Evolutionary conservation across 2,888 invertebrate species (phyloP).

Genomic region (Teleogryllus oceanicus): DNA sequence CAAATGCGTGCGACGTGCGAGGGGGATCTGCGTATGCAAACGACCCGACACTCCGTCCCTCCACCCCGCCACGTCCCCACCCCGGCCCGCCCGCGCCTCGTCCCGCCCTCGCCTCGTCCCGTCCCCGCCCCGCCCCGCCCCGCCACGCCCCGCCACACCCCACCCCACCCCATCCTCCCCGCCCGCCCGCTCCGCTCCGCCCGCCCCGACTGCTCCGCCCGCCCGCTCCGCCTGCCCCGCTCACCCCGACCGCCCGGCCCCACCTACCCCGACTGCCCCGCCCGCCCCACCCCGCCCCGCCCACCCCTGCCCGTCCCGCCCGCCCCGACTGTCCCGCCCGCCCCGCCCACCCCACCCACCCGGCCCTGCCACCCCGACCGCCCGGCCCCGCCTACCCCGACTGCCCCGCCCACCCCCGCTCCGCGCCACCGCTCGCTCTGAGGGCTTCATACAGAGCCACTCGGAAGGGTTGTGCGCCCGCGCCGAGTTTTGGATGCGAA

Average conservation of each 20-base stretch:
- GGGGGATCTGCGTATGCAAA: not conserved
- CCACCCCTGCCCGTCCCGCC: not conserved
- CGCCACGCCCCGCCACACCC: too few relatives aligned
- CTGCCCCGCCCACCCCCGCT: too few relatives aligned
- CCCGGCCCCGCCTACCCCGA: not conserved
- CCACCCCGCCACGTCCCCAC: not conserved
- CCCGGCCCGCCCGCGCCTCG: not conserved
- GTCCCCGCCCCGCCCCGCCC: too few relatives aligned
- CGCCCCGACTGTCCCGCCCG: not conserved
- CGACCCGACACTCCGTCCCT: not conserved
- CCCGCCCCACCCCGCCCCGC: not conserved
- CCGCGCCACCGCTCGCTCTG: too few relatives aligned
- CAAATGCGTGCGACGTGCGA: not conserved
- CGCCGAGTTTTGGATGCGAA: too few relatives aligned
- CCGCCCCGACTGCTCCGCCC: not conserved
- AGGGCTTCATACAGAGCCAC: too few relatives aligned
- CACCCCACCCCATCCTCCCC: too few relatives aligned
- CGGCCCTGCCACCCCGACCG: not conserved
- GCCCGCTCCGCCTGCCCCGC: too few relatives aligned
- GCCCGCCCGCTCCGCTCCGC: not conserved
- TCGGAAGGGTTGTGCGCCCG: too few relatives aligned
- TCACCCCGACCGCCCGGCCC: not conserved
- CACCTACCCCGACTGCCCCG: not conserved
- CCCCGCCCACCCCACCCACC: too few relatives aligned
- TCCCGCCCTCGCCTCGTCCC: not conserved